phyloP scores from a whole-genome alignment of 2,888 invertebrate species.

The Netelia fuscicornis region DNA sequence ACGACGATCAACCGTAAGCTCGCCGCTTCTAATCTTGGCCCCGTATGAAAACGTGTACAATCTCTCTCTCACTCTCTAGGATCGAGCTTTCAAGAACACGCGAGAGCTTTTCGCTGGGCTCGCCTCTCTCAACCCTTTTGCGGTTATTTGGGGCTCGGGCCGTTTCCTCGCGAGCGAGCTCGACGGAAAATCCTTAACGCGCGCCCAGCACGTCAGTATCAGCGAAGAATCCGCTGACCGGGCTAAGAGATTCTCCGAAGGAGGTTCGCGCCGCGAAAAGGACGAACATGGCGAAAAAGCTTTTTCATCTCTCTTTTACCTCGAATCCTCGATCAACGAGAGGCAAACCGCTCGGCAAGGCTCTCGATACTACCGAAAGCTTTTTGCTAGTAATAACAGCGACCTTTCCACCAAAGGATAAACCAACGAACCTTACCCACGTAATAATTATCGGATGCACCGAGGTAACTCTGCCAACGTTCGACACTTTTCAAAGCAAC shows the following conservation, averaged over 20 bases:
- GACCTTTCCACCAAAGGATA: conserved; percentile 38
- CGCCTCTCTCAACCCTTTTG: conserved; percentile 18
- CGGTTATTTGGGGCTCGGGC: conserved; percentile 37
- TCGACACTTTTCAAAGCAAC: neutral
- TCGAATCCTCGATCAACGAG: conserved; percentile 27
- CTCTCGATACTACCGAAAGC: conserved; percentile 44
- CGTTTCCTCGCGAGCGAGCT: conserved; percentile 16
- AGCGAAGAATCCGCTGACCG: neutral
- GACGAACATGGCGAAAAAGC: conserved; percentile 30
- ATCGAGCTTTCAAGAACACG: conserved; percentile 25
- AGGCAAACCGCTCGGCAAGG: conserved; percentile 38
- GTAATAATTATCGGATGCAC: neutral
- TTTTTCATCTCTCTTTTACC: conserved; percentile 41
- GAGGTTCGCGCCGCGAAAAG: conserved; percentile 13
- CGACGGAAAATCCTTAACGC: conserved; percentile 8
- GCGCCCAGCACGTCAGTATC: neutral
- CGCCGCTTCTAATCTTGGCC: conserved; percentile 46
- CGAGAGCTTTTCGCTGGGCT: conserved; percentile 15
- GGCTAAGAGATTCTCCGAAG: neutral
- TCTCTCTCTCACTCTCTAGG: conserved; percentile 19
- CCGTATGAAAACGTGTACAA: conserved; percentile 25
- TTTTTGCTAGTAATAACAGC: conserved; percentile 65
- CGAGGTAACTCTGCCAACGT: neutral
- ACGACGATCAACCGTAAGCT: conserved; percentile 65
- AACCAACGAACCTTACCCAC: neutral